Conservation (phyloP, 2,797 vertebrate species). For the Eulemur mongoz region DNA sequence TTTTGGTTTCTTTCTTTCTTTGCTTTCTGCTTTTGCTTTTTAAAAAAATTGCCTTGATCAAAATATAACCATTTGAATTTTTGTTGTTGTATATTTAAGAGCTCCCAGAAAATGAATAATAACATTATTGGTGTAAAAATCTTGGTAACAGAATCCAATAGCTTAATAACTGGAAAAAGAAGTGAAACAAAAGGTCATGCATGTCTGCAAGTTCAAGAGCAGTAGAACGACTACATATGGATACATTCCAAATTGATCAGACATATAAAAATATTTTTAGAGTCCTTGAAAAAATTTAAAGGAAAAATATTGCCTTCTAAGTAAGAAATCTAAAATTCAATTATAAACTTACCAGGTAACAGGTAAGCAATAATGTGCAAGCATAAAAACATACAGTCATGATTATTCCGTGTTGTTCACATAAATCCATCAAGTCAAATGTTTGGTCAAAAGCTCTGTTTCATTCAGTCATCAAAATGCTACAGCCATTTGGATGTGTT, state of each 20-base stretch:
- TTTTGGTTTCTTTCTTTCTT: neutral
- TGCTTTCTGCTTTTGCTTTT: neutral
- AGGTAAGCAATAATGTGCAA: neutral
- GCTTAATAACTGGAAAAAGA: neutral
- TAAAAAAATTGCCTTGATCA: neutral
- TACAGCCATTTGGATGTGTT: neutral
- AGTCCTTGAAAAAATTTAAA: neutral
- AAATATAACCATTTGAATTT: neutral
- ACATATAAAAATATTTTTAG: neutral
- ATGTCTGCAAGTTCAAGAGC: neutral
- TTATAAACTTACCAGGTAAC: neutral
- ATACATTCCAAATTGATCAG: neutral
- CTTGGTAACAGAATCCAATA: neutral
- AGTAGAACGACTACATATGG: fast-evolving
- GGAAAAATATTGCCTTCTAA: neutral
- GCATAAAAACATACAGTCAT: fast-evolving
- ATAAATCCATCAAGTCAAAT: fast-evolving
- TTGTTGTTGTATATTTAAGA: neutral
- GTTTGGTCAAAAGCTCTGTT: neutral
- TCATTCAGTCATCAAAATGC: neutral
- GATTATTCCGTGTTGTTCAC: neutral
- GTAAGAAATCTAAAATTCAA: neutral
- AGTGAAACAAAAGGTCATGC: neutral
- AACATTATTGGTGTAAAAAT: neutral
- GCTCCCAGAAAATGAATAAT: neutral